Conservation (phyloP, 2,113 vertebrate species). For the Anguilla japonica region DNA sequence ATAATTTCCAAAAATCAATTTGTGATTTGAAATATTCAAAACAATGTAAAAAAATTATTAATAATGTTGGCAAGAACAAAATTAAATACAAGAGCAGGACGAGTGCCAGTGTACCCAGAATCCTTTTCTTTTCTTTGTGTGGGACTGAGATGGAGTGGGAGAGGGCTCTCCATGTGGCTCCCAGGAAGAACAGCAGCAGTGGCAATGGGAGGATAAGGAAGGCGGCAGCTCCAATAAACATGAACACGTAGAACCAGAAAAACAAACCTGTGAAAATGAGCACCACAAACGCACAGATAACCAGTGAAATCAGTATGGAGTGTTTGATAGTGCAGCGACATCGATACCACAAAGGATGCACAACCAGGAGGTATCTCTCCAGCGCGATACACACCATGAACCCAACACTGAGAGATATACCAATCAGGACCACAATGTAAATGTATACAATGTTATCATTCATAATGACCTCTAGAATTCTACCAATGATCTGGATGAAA, state of each 20-base stretch:
- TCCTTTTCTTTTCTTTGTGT: slow-evolving; percentile 29
- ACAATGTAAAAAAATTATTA: not conserved
- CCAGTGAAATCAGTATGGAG: slow-evolving; percentile 5
- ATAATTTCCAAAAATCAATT: not conserved
- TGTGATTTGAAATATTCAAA: too few species aligned
- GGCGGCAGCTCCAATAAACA: not conserved
- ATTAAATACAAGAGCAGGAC: slow-evolving; percentile 30
- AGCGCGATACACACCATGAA: slow-evolving; percentile 37
- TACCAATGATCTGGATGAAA: slow-evolving; percentile 25
- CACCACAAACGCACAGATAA: slow-evolving; percentile 6
- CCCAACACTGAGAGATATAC: slow-evolving; percentile 12
- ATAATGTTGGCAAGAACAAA: not conserved
- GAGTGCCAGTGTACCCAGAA: slow-evolving; percentile 24
- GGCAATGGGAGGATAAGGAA: slow-evolving; percentile 26
- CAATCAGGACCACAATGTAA: not conserved
- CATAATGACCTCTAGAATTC: not conserved
- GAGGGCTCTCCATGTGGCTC: slow-evolving; percentile 30
- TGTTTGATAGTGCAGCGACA: slow-evolving; percentile 16
- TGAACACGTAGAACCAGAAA: too few species aligned
- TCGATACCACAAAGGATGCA: slow-evolving; percentile 37
- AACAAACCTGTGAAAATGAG: not conserved
- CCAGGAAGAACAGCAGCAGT: slow-evolving; percentile 26
- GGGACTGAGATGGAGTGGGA: slow-evolving; percentile 6
- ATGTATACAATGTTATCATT: too few species aligned
- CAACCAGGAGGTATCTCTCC: slow-evolving; percentile 33